Percentiles rank a stretch among this genome's conserved stretches.
Conservation (phyloP, 2,888 invertebrate species). For the Eupithecia tripunctaria region DNA sequence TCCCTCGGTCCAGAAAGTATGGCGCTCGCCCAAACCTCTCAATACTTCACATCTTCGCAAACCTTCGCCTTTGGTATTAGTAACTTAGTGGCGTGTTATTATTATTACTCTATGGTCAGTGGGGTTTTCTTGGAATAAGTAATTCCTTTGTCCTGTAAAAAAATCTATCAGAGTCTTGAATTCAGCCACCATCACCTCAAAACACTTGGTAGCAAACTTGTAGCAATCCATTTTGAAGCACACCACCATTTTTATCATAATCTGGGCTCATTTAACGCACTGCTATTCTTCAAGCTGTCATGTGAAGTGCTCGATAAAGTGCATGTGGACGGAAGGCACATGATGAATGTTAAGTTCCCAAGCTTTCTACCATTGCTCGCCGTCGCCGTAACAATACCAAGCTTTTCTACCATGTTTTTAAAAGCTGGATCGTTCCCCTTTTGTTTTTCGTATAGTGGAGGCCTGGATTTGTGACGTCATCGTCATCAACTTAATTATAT, state of each 20-base stretch:
- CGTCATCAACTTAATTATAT: too few species aligned
- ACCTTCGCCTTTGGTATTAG: background rate
- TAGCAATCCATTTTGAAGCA: conserved; percentile 3
- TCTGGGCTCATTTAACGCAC: conserved; percentile 25
- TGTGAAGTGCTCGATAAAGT: conserved; percentile 40
- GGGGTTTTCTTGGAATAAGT: background rate
- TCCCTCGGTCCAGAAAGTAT: too few species aligned
- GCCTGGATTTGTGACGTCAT: too few species aligned
- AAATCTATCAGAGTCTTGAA: background rate
- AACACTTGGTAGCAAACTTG: background rate
- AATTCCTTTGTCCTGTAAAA: background rate
- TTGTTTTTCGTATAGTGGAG: too few species aligned
- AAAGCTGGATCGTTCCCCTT: too few species aligned
- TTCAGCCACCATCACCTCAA: background rate
- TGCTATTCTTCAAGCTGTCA: conserved; percentile 39
- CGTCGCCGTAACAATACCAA: background rate
- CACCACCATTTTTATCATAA: conserved; percentile 23
- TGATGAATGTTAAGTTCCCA: conserved; percentile 66
- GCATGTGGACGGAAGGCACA: conserved; percentile 77
- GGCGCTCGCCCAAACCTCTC: background rate
- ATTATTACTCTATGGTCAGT: background rate
- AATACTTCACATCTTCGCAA: background rate
- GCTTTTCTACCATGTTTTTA: background rate
- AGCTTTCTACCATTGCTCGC: conserved; percentile 31
- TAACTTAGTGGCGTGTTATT: too few species aligned